Conservation (phyloP, 1,140 invertebrate genomes). For the Gryllus bimaculatus region DNA sequence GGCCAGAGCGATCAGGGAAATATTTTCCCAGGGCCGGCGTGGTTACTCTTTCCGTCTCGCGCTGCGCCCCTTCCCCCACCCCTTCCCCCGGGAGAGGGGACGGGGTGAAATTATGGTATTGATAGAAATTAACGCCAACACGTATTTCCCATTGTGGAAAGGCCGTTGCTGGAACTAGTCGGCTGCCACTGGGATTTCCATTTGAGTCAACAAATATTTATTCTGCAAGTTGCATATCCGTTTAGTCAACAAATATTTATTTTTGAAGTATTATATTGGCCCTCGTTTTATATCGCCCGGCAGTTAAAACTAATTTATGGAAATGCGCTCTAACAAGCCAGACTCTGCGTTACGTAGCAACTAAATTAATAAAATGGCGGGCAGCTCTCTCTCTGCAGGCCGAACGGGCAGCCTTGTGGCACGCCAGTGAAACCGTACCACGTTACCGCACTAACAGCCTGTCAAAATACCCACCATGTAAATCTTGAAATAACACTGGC, state of each 20-base stretch:
- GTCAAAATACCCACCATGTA: neutral
- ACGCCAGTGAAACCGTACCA: neutral
- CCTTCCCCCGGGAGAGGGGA: neutral
- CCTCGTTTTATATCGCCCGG: neutral
- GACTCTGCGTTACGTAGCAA: neutral
- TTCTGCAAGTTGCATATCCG: slow-evolving; percentile 3
- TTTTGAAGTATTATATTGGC: slow-evolving; percentile 1
- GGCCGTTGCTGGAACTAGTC: neutral
- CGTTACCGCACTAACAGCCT: neutral
- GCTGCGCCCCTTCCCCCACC: neutral
- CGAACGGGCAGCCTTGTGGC: neutral
- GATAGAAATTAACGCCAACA: slow-evolving; percentile 4
- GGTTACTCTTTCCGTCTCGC: neutral
- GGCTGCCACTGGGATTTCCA: neutral
- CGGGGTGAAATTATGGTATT: slow-evolving; percentile 4
- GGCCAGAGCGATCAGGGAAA: neutral
- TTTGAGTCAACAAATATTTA: slow-evolving; percentile 1
- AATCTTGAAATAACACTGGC: neutral
- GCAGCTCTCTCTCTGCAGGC: neutral
- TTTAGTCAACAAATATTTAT: slow-evolving; percentile 6
- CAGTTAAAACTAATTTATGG: slow-evolving; percentile 5
- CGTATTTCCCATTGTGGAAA: slow-evolving; percentile 4
- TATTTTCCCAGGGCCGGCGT: neutral
- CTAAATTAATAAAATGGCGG: neutral
- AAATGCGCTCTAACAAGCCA: neutral